phyloP scores from a whole-genome alignment of 2,113 vertebrate genomes.

The Carassius auratus region DNA sequence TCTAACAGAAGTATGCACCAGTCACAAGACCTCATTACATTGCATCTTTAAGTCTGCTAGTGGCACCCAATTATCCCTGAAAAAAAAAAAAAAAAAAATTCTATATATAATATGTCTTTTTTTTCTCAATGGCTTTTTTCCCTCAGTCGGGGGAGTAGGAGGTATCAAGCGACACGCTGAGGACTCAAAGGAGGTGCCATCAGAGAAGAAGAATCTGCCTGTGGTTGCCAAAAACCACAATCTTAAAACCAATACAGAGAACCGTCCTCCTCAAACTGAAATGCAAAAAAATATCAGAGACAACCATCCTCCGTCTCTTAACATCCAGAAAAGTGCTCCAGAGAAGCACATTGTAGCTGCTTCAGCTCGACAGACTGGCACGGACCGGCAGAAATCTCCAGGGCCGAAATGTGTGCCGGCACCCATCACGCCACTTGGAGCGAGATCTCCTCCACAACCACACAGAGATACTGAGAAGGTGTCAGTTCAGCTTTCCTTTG shows the following conservation, averaged over 20 bases:
- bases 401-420: slow-evolving; percentile 15
- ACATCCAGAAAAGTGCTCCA: slow-evolving; percentile 18
- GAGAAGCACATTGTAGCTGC: neutral
- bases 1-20: too few relatives aligned
- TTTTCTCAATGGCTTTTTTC: neutral
- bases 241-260: slow-evolving; percentile 66
- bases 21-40: too few relatives aligned
- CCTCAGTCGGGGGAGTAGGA: slow-evolving; percentile 83
- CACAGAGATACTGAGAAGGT: slow-evolving; percentile 64
- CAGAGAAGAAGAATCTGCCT: slow-evolving; percentile 83
- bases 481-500: neutral
- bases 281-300: slow-evolving; percentile 21
- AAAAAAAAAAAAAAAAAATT: too few relatives aligned
- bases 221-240: slow-evolving; percentile 67
- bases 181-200: slow-evolving; percentile 79
- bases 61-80: too few relatives aligned
- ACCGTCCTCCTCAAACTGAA: slow-evolving; percentile 50
- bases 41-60: too few relatives aligned
- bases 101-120: neutral
- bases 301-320: neutral
- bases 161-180: slow-evolving; percentile 86
- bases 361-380: neutral
- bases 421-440: neutral
- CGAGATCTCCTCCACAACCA: slow-evolving; percentile 55
- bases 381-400: neutral